Evolutionary conservation across 2,113 vertebrate genomes (phyloP), one percentile per base, ranked within the genome.

Genomic region (Microtus richardsoni): DNA sequence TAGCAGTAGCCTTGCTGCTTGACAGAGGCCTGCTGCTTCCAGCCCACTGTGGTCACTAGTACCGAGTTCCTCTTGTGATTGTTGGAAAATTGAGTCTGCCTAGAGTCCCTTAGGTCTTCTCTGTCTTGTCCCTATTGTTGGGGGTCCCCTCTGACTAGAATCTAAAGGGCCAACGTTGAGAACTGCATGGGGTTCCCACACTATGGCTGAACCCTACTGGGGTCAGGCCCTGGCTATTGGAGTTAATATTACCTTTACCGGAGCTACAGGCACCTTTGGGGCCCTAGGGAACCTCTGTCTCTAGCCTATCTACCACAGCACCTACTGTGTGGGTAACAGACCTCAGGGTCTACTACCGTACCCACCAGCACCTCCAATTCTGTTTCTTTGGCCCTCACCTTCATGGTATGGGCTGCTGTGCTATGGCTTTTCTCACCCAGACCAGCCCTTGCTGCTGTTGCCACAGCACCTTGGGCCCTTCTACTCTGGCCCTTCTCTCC

Each of bases 341-440:
- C 71, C 64, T 95, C 83, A n/a, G 41, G 44, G 33, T 33, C 24
- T 58, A 62, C 84, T 52, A 36, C 91, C 13, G 39, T 3, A 14
- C 39, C 86, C 44, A 30, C 78, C 90, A 58, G 86, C 89, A 54
- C 41, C 49, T 28, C 64, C 86, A 1, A 26, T 17, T 44, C 79
- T 30, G 10, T 47, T 21, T 75, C 93, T 86, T 4, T 9, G 68
- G 77, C 71, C 73, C 66, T 73, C 58, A 33, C 80, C 75, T 73
- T 91, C 19, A 5, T 1, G 21, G 47, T 24, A 30, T 2, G 39
- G 75, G 88, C 79, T 82, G 84, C 94, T 36, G 24, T 92, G 75
- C 93, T 96, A 96, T 97, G 94, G 97, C 95, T 97, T 96, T 92
- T 92, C 85, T 91, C 68, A 77, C 52, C 73, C 95, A 97, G 97